Base-by-base conservation (phyloP, 2,888 invertebrate genomes). In the Chalcis sispes region DNA sequence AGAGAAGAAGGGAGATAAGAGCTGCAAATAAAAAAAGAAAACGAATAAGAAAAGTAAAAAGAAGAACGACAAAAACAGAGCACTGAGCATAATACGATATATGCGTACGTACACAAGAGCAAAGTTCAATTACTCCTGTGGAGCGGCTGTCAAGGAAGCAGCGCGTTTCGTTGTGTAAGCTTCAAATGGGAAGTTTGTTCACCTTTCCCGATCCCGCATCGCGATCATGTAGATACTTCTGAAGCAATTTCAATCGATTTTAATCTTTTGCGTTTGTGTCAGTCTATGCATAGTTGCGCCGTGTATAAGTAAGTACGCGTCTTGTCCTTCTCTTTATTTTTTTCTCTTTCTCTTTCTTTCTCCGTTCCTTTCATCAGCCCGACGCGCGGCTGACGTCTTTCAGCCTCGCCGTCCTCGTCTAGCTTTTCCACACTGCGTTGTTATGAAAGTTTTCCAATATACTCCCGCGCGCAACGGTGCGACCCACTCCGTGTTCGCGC, bases 151-250 rank as follows among this genome's bases (percentile, higher is more conserved):
- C 65, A 52, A 15, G 61, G 29, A 18, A n/a, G n/a, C n/a, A n/a
- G n/a, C n/a, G 13, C 8, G 18, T 23, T 29, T 25, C 27, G 54
- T 66, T 66, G 66, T 52, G 54, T 25, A 66, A 66, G 40, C 18
- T 36, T 52, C 66, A 42, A 54, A 54, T 42, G 54, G 20, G 40
- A n/a, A 52, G 66, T 52, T 54, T 54, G 66, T 54, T 52, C 66
- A 54, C 66, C 66, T 66, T 23, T 42, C 40, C 15, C 65, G 65
- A 65, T 65, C 32, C 23, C 23, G 20, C 50, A 36, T 25, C 65
- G 42, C 66, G 66, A 66, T 66, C 66, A 54, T 66, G 66, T 54
- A 66, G 66, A 66, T 66, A 66, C 54, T 23, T 52, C 40, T 66
- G 52, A 40, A 54, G 66, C 66, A 66, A 66, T 66, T 66, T 52